Evolutionary conservation across 2,797 vertebrate species (phyloP).

Genomic region (Myripristis jacobus): DNA sequence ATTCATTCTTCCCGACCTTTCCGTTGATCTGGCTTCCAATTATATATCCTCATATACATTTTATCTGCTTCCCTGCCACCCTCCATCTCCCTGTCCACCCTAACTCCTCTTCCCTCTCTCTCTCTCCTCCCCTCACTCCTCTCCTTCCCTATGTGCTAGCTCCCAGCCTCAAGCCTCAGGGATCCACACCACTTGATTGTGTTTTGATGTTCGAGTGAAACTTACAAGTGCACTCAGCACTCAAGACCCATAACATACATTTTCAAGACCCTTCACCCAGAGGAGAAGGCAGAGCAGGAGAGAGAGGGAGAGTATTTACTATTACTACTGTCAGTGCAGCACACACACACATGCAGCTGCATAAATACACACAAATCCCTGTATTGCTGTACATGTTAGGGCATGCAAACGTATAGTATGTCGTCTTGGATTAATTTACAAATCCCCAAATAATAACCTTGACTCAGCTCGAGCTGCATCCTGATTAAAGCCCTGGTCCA

Average conservation of each 20-base stretch:
- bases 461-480: neutral
- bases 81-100: slow-evolving; percentile 36
- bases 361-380: slow-evolving; percentile 44
- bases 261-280: slow-evolving; percentile 83
- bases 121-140: slow-evolving; percentile 46
- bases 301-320: slow-evolving; percentile 55
- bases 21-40: slow-evolving; percentile 36
- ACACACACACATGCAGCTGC: slow-evolving; percentile 30
- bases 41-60: slow-evolving; percentile 1
- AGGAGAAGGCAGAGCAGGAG: slow-evolving; percentile 52
- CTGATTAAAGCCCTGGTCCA: neutral
- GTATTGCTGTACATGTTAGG: slow-evolving; percentile 19
- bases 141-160: slow-evolving; percentile 75
- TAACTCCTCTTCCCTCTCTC: slow-evolving; percentile 16
- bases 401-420: slow-evolving; percentile 12
- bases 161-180: slow-evolving; percentile 77
- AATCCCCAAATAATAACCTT: neutral
- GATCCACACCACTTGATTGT: slow-evolving; percentile 90
- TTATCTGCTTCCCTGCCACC: slow-evolving; percentile 24
- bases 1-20: slow-evolving; percentile 32
- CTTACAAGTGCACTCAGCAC: slow-evolving; percentile 90
- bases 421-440: neutral
- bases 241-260: slow-evolving; percentile 93
- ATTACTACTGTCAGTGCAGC: slow-evolving; percentile 35
- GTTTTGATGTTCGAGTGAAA: slow-evolving; percentile 95